Percentiles rank a stretch among this genome's conserved stretches.
These are phyloP conservation scores for Dendropsophus ebraccatus DNA, from an alignment of 2,113 vertebrate genomes.

Conservation along the genomic window DNA sequence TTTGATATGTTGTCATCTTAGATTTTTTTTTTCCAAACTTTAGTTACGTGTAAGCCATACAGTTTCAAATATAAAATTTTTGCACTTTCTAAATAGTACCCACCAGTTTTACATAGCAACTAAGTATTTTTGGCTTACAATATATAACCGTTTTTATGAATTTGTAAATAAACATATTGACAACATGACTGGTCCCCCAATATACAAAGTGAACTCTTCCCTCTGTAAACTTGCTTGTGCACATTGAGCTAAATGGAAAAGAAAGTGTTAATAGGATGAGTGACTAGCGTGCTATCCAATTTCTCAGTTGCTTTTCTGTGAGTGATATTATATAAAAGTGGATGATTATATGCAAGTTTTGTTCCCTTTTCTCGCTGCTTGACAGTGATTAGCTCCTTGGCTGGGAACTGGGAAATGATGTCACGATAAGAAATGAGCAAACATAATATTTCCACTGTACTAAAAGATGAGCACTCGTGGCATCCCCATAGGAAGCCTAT, in stretches of 20 bases:
- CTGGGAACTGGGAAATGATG: slow-evolving; percentile 43
- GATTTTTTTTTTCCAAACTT: no score
- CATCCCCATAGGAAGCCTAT: slow-evolving; percentile 35
- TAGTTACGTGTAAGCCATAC: no score
- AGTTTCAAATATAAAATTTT: no score
- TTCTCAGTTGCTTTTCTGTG: slow-evolving; percentile 13
- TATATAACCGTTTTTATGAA: no score
- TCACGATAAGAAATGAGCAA: slow-evolving; percentile 54
- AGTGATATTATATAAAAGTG: slow-evolving; percentile 33
- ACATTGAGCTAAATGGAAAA: background rate
- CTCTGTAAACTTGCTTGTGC: no score
- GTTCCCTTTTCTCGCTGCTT: slow-evolving; percentile 31
- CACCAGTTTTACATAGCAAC: no score
- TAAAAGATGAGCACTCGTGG: slow-evolving; percentile 38
- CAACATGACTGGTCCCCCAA: background rate
- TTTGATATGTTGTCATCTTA: no score
- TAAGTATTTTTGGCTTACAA: no score
- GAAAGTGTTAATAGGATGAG: background rate
- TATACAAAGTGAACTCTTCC: no score
- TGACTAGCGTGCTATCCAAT: background rate
- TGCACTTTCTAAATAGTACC: no score
- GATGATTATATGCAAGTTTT: slow-evolving; percentile 50
- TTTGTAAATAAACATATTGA: no score
- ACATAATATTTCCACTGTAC: slow-evolving; percentile 55
- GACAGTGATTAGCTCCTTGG: slow-evolving; percentile 57